phyloP scores from a whole-genome alignment of 2,888 invertebrate species.

The Agrochola lychnidis region DNA sequence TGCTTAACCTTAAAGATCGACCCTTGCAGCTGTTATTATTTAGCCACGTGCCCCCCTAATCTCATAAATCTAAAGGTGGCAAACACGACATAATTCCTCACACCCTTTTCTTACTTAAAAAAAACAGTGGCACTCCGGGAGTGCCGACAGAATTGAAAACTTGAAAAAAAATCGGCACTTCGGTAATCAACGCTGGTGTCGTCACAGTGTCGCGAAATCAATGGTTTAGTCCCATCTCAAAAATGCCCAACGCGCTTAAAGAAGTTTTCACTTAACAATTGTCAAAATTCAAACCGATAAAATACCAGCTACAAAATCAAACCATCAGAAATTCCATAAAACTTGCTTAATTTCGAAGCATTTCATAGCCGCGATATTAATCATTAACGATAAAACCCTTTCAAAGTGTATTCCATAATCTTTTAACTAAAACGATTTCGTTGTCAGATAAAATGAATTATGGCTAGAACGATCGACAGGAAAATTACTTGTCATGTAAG shows the following conservation, averaged over 20 bases:
- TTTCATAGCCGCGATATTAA: slow-evolving; percentile 1
- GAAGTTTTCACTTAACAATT: not conserved
- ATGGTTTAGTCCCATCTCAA: too few species aligned
- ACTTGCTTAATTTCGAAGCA: not conserved
- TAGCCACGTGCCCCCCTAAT: too few species aligned
- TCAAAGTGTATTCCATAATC: slow-evolving; percentile 35
- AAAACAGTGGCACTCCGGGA: too few species aligned
- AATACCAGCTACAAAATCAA: not conserved
- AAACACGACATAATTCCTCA: not conserved
- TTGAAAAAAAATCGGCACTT: too few species aligned
- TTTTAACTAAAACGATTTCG: slow-evolving; percentile 48
- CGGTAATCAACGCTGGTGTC: too few species aligned
- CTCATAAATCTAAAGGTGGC: not conserved
- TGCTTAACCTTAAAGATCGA: too few species aligned
- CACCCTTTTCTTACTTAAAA: not conserved
- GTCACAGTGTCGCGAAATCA: too few species aligned
- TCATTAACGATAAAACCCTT: slow-evolving; percentile 2
- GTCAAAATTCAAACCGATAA: not conserved
- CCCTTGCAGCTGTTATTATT: too few species aligned
- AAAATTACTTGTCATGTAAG: slow-evolving; percentile 31
- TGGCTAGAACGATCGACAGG: slow-evolving; percentile 24
- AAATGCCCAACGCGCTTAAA: too few species aligned
- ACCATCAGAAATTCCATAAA: not conserved
- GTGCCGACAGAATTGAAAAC: too few species aligned
- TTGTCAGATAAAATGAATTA: slow-evolving; percentile 56